Conservation (phyloP, 2,888 invertebrate species). For the Erebia aethiops region DNA sequence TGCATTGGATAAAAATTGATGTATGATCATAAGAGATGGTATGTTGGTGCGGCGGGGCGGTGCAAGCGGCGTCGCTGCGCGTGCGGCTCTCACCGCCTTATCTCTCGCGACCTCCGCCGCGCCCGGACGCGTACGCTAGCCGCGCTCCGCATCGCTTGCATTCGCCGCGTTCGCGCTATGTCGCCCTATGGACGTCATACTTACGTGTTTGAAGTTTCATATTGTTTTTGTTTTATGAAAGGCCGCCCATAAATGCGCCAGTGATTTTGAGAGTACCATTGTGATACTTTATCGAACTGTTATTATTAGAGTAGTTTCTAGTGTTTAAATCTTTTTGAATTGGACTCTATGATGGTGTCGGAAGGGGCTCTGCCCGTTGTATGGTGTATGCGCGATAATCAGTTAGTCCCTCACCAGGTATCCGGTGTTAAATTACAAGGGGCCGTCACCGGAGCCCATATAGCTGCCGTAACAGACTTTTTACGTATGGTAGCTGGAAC, state of each 20-base stretch:
- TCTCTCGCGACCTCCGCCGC: constrained; percentile 82
- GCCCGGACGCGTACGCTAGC: constrained; percentile 77
- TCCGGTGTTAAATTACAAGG: constrained; percentile 86
- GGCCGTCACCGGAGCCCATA: constrained; percentile 85
- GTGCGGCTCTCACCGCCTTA: constrained; percentile 81
- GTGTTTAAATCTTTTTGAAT: constrained; percentile 34
- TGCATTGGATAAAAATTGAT: constrained; percentile 75
- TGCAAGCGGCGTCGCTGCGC: constrained; percentile 63
- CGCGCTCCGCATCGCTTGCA: constrained; percentile 63
- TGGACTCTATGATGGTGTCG: constrained; percentile 81
- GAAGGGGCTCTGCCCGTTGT: constrained; percentile 85
- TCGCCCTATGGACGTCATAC: constrained; percentile 64
- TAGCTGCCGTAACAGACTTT: constrained; percentile 86
- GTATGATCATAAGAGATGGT: constrained; percentile 70
- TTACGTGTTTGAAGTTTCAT: constrained; percentile 62
- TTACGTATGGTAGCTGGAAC: constrained; percentile 85
- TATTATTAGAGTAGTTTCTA: constrained; percentile 19
- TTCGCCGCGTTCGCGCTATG: constrained; percentile 72
- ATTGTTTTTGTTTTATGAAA: constrained; percentile 64
- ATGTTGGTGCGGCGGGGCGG: constrained; percentile 57
- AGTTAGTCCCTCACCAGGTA: constrained; percentile 86
- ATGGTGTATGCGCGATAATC: constrained; percentile 87
- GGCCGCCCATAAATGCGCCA: constrained; percentile 66
- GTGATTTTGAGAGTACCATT: constrained; percentile 50
- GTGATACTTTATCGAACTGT: constrained; percentile 39